Evolutionary conservation across 2,888 invertebrate species (phyloP), one percentile per base, ranked within the genome.

Genomic region (Drosophila falleni): DNA sequence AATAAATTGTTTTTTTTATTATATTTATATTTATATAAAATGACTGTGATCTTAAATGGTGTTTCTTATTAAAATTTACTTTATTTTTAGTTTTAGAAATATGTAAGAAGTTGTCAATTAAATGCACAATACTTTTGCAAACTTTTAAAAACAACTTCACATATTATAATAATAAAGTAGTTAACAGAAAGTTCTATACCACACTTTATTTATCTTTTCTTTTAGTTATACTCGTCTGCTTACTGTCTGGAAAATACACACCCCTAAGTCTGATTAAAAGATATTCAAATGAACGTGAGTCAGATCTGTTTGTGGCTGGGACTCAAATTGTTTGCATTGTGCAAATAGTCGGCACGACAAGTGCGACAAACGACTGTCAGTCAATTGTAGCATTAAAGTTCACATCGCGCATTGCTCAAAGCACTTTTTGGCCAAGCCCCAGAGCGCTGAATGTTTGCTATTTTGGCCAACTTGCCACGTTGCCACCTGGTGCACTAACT

Each of bases 311-410:
- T 19, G 23, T 33, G 39, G 9, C 11, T 8, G 26, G 23, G 19
- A 10, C 10, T 13, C 15, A 26, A 26, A 61, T 54, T 39, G 58
- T 60, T 74, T 41, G 42, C 33, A 58, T 54, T 56, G 39, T 67
- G 61, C 53, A 68, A 71, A 71, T 69, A 62, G 61, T 51, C 49
- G 50, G 53, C 42, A 47, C 68, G 84, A 68, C 80, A 89, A 81
- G 68, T 65, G 83, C 86, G 56, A 67, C 87, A 61, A 75, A 83
- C 78, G 81, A 44, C 73, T 81, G 80, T 72, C 86, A 71, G 67
- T 82, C 86, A 86, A 70, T 71, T 70, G 39, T 67, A 68, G 70
- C 84, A 85, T 87, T 86, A 78, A 85, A 86, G 80, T 85, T 74
- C 76, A 67, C 42, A 56, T 26, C 44, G 33, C 39, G 35, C 65